Percentiles rank a stretch among this genome's conserved stretches.
phyloP scores from a whole-genome alignment of 2,113 vertebrate genomes.

The Gasterosteus nipponicus region DNA sequence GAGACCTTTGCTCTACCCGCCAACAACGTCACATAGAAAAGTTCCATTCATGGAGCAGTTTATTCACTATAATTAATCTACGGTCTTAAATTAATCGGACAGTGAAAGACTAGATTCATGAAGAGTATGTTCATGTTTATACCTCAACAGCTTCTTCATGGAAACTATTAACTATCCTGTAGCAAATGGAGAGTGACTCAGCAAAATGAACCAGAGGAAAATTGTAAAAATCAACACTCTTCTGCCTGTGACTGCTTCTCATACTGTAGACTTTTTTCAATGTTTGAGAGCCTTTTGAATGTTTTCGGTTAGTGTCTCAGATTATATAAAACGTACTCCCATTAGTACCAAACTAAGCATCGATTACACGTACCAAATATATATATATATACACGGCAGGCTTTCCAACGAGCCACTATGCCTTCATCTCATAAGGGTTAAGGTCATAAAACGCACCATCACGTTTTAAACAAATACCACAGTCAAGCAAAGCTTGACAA shows the following conservation, averaged over 20 bases:
- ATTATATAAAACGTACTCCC: not conserved
- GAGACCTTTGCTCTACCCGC: not conserved
- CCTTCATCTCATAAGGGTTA: no score
- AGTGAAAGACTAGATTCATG: not conserved
- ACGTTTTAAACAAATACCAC: slow-evolving; percentile 6
- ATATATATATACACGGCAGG: not conserved
- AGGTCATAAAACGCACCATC: not conserved
- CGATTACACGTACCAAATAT: not conserved
- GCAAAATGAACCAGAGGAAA: slow-evolving; percentile 41
- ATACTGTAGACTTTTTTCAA: not conserved
- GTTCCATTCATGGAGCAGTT: not conserved
- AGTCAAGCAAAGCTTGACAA: not conserved
- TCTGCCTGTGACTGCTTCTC: not conserved
- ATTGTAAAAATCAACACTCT: slow-evolving; percentile 2
- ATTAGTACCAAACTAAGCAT: not conserved
- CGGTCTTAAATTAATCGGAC: not conserved
- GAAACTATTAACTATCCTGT: slow-evolving; percentile 37
- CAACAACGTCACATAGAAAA: not conserved
- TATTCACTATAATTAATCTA: not conserved
- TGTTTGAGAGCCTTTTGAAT: not conserved
- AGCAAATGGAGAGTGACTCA: slow-evolving; percentile 41
- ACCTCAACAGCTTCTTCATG: not conserved
- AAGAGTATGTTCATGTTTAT: slow-evolving; percentile 1
- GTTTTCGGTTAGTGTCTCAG: not conserved
- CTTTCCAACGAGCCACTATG: not conserved